Evolutionary conservation across 2,797 vertebrate genomes (phyloP).

Genomic region (Antennarius maculatus): DNA sequence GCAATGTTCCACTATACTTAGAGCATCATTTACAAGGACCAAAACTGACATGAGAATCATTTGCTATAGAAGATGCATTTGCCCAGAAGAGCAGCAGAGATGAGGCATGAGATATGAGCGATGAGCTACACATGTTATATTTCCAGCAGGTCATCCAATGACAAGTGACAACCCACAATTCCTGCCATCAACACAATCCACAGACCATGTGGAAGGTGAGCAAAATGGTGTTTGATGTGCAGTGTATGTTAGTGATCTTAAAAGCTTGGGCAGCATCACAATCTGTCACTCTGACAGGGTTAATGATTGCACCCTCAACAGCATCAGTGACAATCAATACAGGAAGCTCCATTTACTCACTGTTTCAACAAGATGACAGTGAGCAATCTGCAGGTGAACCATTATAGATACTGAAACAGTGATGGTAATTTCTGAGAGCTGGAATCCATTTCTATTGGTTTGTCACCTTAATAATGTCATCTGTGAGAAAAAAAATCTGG

Average conservation of each 20-base stretch:
- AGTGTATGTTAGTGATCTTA: slow-evolving; percentile 40
- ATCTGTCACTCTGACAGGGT: slow-evolving; percentile 62
- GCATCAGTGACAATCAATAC: slow-evolving; percentile 62
- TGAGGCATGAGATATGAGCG: slow-evolving; percentile 44
- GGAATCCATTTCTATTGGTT: too few species aligned
- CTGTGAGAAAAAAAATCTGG: too few species aligned
- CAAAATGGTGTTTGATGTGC: slow-evolving; percentile 46
- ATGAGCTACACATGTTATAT: slow-evolving; percentile 56
- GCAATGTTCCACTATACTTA: slow-evolving; percentile 62
- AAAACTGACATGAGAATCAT: slow-evolving; percentile 62
- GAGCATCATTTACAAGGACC: slow-evolving; percentile 49
- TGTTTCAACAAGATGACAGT: slow-evolving; percentile 41
- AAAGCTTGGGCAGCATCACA: slow-evolving; percentile 33
- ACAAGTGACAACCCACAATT: slow-evolving; percentile 49
- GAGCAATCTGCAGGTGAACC: slow-evolving; percentile 26
- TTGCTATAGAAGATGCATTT: slow-evolving; percentile 47
- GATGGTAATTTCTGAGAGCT: not conserved
- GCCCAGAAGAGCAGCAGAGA: slow-evolving; percentile 25
- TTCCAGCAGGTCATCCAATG: slow-evolving; percentile 58
- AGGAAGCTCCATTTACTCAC: slow-evolving; percentile 37
- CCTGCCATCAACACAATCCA: slow-evolving; percentile 46
- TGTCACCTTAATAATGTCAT: too few species aligned
- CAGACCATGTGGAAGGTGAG: slow-evolving; percentile 48
- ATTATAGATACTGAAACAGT: slow-evolving; percentile 11
- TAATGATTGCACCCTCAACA: slow-evolving; percentile 60